Evolutionary conservation across 2,113 vertebrate species (phyloP), one percentile per base, ranked within the genome.

Genomic region (Xenotilapia longispinis): DNA sequence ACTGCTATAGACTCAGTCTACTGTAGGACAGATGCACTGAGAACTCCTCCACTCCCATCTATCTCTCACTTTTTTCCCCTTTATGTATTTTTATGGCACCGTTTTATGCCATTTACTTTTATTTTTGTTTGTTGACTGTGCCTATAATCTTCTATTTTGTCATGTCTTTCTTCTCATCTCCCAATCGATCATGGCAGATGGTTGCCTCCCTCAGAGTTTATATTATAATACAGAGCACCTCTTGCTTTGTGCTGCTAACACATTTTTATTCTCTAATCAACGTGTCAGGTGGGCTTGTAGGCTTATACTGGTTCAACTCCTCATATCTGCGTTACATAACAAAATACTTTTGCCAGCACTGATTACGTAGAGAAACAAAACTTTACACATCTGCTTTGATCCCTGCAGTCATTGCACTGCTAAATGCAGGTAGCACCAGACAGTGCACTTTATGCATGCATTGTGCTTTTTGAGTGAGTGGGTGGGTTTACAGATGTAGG

Each of bases 361-460:
- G 68, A 3, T 45, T 45, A 45, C 2, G 4, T 26, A 7, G 68
- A 45, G 21, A 73, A 45, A 13, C 40, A 11, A 47, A 47, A 7
- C 40, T 17, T 45, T 26, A 26, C 40, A 45, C 13, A 45, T 17
- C 21, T 47, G 23, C 40, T 75, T 47, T 28, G 40, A 28, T 47
- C 13, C 40, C 68, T 75, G 68, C 40, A 75, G 40, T 26, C 68
- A 47, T 75, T 75, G 68, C 68, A 75, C 40, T 47, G 68, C 14
- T 75, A 42, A 70, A 23, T 42, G 38, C n/a, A 14, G 65, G 65
- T 21, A 15, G n/a, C 36, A 26, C 68, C 68, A 73, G 0, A 45
- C 40, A 45, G 14, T 73, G 68, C 68, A 73, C 68, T 73, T 73
- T 73, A 45, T 45, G 68, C 68, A 73, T 73, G 40, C 68, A 45